Percentiles rank a stretch among this genome's conserved stretches.
Conservation (phyloP, 2,888 invertebrate genomes). For the Elmis aenea region DNA sequence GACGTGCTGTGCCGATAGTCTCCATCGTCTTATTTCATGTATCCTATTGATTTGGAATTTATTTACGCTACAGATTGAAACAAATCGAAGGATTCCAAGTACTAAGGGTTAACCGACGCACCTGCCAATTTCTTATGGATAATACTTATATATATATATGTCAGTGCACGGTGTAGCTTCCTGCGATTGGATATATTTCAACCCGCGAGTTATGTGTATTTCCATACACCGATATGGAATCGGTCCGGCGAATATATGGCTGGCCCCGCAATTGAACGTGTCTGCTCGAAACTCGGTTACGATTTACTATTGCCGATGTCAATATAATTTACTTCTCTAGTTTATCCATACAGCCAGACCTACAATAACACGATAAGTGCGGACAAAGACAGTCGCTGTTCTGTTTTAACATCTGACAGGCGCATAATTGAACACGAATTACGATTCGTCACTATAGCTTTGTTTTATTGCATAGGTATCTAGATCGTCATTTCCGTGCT, state of each 20-base stretch:
- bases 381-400: no score
- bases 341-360: no score
- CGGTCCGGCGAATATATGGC: conserved; percentile 11
- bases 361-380: no score
- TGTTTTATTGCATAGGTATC: no score
- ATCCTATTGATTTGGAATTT: conserved; percentile 3
- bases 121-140: conserved; percentile 1
- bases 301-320: conserved; percentile 11
- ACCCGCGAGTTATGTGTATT: conserved; percentile 11
- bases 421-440: no score
- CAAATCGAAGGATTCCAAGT: neutral
- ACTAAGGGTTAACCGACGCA: neutral
- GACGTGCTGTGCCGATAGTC: no score
- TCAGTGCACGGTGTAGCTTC: conserved; percentile 9
- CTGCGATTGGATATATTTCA: conserved; percentile 10
- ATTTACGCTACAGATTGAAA: conserved; percentile 3
- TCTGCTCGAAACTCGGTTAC: conserved; percentile 11
- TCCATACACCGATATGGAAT: conserved; percentile 12
- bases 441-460: no score
- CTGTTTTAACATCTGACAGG: no score
- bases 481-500: no score
- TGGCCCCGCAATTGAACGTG: conserved; percentile 12
- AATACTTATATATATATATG: conserved; percentile 8
- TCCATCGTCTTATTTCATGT: conserved; percentile 5
- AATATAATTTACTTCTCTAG: conserved; percentile 12